Evolutionary conservation across 2,113 vertebrate genomes (phyloP).

Genomic region (Pygoscelis adeliae): DNA sequence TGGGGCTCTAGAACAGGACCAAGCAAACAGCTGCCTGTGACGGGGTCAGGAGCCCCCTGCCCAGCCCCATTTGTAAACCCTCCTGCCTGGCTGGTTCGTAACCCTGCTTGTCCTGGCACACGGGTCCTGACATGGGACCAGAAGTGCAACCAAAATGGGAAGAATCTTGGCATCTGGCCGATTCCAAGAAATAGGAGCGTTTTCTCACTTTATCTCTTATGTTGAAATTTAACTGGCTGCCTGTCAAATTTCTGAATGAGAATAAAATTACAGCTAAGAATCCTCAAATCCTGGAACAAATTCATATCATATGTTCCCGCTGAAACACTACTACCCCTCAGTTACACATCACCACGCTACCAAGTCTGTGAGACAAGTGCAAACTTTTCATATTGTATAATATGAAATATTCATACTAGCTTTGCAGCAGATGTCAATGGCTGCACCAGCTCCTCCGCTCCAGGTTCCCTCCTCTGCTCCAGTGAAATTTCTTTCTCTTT

Average conservation of each 20-base stretch:
- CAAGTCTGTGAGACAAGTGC: conserved; percentile 2
- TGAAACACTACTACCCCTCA: neutral
- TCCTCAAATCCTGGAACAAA: conserved; percentile 32
- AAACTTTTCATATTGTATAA: neutral
- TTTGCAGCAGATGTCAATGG: conserved; percentile 27
- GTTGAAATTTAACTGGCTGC: neutral
- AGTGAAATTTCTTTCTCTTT: neutral
- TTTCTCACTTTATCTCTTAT: neutral
- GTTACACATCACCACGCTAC: neutral
- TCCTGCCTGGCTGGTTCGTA: neutral
- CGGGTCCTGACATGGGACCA: rapidly evolving
- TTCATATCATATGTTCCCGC: neutral
- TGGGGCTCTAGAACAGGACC: neutral
- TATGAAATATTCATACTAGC: conserved; percentile 45
- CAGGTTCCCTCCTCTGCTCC: neutral
- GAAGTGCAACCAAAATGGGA: neutral
- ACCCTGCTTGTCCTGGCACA: neutral
- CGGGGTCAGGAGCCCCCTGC: rapidly evolving
- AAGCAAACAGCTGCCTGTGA: neutral
- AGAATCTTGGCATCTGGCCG: neutral
- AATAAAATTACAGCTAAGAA: neutral
- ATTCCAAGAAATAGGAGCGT: neutral
- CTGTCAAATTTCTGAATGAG: conserved; percentile 9
- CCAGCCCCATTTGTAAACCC: neutral
- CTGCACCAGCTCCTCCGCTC: conserved; percentile 19